phyloP scores from a whole-genome alignment of 2,113 vertebrate genomes.

The Geococcyx californianus region DNA sequence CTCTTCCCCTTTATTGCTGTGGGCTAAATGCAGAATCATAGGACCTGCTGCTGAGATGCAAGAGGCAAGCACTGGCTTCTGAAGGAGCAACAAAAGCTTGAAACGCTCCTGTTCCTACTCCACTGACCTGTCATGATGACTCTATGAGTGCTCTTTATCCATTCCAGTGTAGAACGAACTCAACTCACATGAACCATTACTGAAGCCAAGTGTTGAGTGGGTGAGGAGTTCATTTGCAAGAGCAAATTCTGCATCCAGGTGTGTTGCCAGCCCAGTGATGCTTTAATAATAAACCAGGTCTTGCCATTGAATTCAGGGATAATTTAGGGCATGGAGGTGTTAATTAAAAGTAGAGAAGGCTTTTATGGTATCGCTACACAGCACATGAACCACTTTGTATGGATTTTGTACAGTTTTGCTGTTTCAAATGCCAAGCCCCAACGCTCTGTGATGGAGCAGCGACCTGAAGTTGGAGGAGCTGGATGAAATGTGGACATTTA shows the following conservation, averaged over 20 bases:
- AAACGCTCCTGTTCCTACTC: neutral
- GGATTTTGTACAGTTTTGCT: neutral
- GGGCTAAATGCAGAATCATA: neutral
- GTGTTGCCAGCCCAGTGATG: neutral
- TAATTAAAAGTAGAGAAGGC: neutral
- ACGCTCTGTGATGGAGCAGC: neutral
- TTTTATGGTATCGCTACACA: neutral
- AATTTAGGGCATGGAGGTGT: neutral
- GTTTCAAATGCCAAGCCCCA: neutral
- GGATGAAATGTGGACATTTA: neutral
- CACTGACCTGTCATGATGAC: neutral
- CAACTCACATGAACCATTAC: neutral
- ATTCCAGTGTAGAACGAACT: neutral
- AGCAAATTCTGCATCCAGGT: neutral
- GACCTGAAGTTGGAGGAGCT: neutral
- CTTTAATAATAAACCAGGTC: neutral
- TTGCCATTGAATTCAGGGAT: neutral
- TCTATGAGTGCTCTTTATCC: neutral
- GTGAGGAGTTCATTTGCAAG: neutral
- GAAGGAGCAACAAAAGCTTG: neutral
- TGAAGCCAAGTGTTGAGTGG: neutral
- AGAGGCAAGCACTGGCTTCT: neutral
- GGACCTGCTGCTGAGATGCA: neutral
- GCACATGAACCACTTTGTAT: neutral
- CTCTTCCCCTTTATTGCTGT: neutral